Base-by-base conservation (phyloP, 2,113 vertebrate genomes). In the Eupsittula cactorum region DNA sequence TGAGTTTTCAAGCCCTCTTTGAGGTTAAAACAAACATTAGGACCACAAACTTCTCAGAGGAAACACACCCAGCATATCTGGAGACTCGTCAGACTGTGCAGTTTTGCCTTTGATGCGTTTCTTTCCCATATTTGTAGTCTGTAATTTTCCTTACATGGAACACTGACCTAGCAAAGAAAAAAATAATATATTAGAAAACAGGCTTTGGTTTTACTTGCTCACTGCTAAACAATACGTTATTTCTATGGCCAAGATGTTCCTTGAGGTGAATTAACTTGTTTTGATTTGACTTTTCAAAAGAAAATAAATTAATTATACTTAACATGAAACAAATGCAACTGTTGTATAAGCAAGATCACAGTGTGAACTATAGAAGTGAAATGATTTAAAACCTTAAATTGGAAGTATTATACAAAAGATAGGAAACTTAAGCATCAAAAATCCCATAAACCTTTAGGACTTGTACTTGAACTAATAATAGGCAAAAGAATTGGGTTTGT, bases 61-160 rank as follows among this genome's bases (percentile, higher is more conserved):
- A 96, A 69, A 79, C 94, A 65, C 98, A 98, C 98, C 96, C 87
- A 75, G 71, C 15, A 19, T 86, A 90, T 98, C 97, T 5, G 17
- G 67, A 91, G 94, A 82, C 76, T 97, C 97, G 83, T 98, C 97
- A 60, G 41, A 41, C 73, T 93, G 90, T 57, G 93, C 42, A 65
- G 93, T 79, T 97, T 95, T 98, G 78, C 96, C 97, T 85, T 98
- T 98, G 95, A 97, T 95, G 83, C 98, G 97, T 95, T 97, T 98
- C 97, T 98, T 98, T 93, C 98, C 97, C 98, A 98, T 98, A 73
- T 62, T 93, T 93, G 89, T 27, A 86, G 86, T 92, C 90, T 65
- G 93, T 27, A 88, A 92, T 91, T 96, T 93, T 76, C 88, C 89
- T 97, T 95, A 97, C 82, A 95, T 68, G 77, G 82, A 97, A 94